phyloP scores from a whole-genome alignment of 2,113 vertebrate species.

The Noctilio leporinus region DNA sequence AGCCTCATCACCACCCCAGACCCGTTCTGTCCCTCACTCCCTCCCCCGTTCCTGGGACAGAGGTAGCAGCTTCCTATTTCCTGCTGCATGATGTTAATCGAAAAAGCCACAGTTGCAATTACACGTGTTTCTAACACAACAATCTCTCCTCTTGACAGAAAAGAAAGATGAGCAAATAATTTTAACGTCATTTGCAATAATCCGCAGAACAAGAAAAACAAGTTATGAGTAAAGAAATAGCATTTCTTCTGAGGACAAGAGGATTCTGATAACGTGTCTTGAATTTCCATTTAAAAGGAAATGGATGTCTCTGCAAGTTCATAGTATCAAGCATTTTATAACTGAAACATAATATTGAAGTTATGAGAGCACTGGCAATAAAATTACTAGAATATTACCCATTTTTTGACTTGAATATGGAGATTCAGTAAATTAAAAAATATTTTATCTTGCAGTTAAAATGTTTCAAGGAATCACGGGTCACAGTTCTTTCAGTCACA shows the following conservation, averaged over 20 bases:
- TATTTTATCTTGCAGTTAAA: conserved; percentile 54
- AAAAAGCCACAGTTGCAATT: background rate
- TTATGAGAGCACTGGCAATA: conserved; percentile 16
- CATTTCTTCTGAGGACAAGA: conserved; percentile 12
- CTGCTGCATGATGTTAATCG: background rate
- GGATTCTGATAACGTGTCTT: background rate
- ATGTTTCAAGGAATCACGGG: conserved; percentile 1
- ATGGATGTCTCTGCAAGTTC: conserved; percentile 15
- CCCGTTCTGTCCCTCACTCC: background rate
- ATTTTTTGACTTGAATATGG: conserved; percentile 43
- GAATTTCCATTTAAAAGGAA: conserved; percentile 48
- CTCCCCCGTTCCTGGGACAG: background rate
- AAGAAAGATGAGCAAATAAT: conserved; percentile 41
- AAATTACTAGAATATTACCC: background rate
- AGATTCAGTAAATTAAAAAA: conserved; percentile 52
- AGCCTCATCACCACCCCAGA: background rate
- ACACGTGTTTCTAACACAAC: background rate
- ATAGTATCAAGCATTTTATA: background rate
- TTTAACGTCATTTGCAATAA: conserved; percentile 19
- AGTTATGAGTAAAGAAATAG: background rate
- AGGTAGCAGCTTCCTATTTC: background rate
- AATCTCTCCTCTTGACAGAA: background rate
- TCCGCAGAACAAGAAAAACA: conserved; percentile 10
- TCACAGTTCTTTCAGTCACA: background rate
- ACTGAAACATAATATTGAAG: conserved; percentile 24